Conservation (phyloP, 2,113 vertebrate species). For the Arizona elegans region DNA sequence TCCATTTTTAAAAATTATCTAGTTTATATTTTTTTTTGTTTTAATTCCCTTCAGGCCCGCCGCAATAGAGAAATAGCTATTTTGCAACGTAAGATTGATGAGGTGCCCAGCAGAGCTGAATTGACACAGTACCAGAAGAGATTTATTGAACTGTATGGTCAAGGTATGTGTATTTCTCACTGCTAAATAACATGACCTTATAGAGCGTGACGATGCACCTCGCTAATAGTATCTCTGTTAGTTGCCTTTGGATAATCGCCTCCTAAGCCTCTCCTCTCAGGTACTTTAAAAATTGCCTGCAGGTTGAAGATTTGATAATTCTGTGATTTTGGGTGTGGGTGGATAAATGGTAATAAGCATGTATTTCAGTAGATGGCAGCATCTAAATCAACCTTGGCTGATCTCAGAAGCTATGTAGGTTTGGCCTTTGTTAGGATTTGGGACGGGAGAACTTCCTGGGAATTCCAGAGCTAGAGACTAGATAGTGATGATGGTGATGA, state of each 20-base stretch:
- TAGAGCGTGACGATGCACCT: not conserved
- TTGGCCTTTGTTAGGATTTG: not conserved
- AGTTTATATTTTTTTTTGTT: constrained; percentile 53
- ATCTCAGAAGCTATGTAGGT: not conserved
- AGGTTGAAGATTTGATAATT: not conserved
- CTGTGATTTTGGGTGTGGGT: not conserved
- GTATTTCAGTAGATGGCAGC: not conserved
- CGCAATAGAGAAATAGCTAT: constrained; percentile 96
- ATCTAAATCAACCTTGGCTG: not conserved
- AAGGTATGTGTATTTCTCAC: constrained; percentile 78
- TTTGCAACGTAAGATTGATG: constrained; percentile 95
- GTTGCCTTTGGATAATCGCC: constrained; percentile 3
- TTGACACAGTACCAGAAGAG: constrained; percentile 98
- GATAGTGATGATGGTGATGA: not conserved
- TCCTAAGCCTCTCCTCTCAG: not conserved
- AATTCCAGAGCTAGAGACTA: not conserved
- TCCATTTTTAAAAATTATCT: constrained; percentile 52
- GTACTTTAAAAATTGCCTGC: constrained; percentile 16
- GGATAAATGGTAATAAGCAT: constrained; percentile 11
- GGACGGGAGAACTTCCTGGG: not conserved
- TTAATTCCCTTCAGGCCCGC: constrained; percentile 79
- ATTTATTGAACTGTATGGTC: constrained; percentile 96
- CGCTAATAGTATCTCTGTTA: not conserved
- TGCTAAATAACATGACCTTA: constrained; percentile 14
- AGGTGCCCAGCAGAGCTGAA: constrained; percentile 94